Percentiles rank a stretch among this genome's conserved stretches.
Conservation (phyloP, 53 echinoderm and acorn worm genomes). For the Apostichopus leukothele region DNA sequence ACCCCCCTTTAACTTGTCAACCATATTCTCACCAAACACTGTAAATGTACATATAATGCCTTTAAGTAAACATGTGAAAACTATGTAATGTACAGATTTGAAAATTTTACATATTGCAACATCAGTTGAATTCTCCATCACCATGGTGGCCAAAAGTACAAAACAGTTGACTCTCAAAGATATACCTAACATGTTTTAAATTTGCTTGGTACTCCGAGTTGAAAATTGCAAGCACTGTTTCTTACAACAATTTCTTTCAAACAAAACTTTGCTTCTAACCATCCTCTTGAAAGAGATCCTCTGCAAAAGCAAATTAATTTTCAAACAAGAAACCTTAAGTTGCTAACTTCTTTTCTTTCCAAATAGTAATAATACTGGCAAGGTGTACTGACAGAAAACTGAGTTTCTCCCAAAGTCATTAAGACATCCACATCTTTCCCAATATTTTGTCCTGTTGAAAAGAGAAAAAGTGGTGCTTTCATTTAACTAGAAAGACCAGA, state of each 20-base stretch:
- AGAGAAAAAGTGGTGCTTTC: too few relatives aligned
- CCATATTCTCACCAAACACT: not conserved
- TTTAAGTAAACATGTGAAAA: not conserved
- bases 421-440: conserved; percentile 24
- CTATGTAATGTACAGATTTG: not conserved
- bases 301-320: too few relatives aligned
- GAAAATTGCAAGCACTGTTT: too few relatives aligned
- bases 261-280: too few relatives aligned
- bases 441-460: conserved; percentile 32
- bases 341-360: too few relatives aligned
- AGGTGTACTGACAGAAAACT: conserved; percentile 16
- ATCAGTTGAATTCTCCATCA: not conserved
- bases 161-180: not conserved
- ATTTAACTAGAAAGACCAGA: too few relatives aligned
- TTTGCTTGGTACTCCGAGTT: too few relatives aligned
- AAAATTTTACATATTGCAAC: not conserved
- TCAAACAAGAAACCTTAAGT: too few relatives aligned
- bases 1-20: not conserved
- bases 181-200: too few relatives aligned
- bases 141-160: not conserved
- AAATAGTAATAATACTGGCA: conserved; percentile 16
- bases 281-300: too few relatives aligned
- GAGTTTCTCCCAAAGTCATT: not conserved
- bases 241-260: too few relatives aligned
- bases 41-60: not conserved